These are phyloP conservation scores for Anoura caudifer DNA, from an alignment of 2,113 vertebrate species.

Conservation along the genomic window DNA sequence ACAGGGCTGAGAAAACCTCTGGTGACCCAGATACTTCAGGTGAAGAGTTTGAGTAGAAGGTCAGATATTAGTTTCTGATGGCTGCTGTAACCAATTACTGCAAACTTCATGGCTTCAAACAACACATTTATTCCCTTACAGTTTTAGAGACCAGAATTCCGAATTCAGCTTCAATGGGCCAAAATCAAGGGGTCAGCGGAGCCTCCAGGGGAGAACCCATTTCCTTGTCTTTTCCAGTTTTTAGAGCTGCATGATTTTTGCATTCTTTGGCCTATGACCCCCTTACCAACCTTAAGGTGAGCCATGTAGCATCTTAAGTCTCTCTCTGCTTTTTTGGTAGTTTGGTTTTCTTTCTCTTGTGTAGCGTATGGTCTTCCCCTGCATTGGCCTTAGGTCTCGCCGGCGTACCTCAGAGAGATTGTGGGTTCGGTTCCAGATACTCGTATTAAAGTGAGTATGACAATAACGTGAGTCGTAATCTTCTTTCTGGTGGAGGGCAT, in stretches of 20 bases:
- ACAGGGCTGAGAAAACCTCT: background rate
- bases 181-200: background rate
- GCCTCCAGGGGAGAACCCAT: background rate
- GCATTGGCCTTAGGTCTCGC: background rate
- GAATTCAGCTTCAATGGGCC: background rate
- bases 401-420: background rate
- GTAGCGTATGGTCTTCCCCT: background rate
- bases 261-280: background rate
- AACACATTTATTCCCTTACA: background rate
- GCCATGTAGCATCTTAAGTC: background rate
- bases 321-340: background rate
- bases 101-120: background rate
- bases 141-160: background rate
- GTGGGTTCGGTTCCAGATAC: background rate
- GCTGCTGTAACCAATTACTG: background rate
- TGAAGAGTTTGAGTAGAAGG: background rate
- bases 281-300: background rate
- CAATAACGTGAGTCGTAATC: background rate
- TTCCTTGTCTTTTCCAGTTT: background rate
- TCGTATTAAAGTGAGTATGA: background rate
- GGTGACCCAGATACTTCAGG: background rate
- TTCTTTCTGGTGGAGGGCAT: background rate
- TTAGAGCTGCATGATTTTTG: background rate
- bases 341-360: background rate
- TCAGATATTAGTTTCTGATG: background rate